These are phyloP conservation scores for Condylura cristata DNA, from an alignment of 2,113 vertebrate species.

Conservation along the genomic window DNA sequence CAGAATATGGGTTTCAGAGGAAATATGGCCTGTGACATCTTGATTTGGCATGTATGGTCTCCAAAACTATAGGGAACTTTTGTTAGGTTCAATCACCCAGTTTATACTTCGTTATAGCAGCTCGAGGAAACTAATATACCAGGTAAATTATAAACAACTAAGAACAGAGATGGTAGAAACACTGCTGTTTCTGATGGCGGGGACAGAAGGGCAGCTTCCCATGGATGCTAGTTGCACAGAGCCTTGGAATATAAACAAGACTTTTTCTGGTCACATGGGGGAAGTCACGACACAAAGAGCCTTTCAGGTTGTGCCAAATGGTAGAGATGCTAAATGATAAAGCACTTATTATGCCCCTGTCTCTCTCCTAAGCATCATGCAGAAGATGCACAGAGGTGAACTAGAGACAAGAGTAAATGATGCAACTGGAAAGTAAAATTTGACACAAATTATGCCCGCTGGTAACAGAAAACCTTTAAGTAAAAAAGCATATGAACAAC, in stretches of 20 bases:
- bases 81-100: background rate
- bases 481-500: conserved; percentile 32
- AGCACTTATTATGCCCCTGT: background rate
- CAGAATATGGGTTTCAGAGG: background rate
- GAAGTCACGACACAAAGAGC: background rate
- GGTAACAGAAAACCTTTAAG: background rate
- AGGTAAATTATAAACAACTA: background rate
- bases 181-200: no score
- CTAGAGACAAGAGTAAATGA: background rate
- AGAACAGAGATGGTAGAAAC: background rate
- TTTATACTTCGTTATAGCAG: background rate
- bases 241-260: background rate
- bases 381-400: background rate
- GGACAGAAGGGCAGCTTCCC: background rate
- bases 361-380: background rate
- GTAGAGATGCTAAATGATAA: background rate
- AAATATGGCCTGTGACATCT: background rate
- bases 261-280: background rate
- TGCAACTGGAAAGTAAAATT: background rate
- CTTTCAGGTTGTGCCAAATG: background rate
- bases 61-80: background rate
- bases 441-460: background rate
- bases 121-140: background rate
- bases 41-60: background rate
- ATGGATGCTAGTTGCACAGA: background rate